phyloP scores from a whole-genome alignment of 2,797 vertebrate species.

The Strix occidentalis region DNA sequence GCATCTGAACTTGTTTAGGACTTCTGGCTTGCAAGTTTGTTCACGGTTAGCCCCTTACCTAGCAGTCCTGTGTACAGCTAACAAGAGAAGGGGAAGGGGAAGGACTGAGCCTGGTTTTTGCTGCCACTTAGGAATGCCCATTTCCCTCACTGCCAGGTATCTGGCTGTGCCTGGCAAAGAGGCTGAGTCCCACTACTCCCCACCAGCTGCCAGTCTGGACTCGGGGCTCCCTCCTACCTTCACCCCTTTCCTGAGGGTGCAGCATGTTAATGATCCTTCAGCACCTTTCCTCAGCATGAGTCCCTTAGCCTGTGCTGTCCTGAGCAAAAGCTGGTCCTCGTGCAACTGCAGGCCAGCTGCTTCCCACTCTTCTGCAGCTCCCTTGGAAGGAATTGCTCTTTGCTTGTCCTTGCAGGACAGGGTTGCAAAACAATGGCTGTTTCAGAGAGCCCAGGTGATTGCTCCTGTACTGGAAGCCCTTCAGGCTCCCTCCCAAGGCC shows the following conservation, averaged over 20 bases:
- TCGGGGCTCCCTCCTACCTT: neutral
- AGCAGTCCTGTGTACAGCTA: neutral
- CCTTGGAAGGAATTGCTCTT: neutral
- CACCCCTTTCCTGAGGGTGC: neutral
- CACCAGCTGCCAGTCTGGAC: neutral
- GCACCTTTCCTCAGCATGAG: neutral
- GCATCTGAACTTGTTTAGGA: neutral
- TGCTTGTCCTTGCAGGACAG: conserved; percentile 4
- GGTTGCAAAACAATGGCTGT: neutral
- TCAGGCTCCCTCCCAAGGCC: conserved; percentile 12
- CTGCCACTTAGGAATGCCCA: neutral
- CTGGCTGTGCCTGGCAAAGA: neutral
- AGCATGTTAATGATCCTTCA: neutral
- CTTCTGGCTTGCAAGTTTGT: neutral
- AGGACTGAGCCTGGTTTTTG: neutral
- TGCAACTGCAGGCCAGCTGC: neutral
- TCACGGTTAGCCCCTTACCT: neutral
- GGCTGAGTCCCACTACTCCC: neutral
- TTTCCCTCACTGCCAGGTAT: neutral
- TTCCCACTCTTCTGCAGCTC: neutral
- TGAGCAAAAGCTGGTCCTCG: neutral
- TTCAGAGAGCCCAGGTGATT: neutral
- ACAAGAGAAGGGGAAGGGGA: neutral
- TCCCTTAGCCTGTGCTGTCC: neutral
- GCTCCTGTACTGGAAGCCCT: neutral